These are phyloP conservation scores for Carassius carassius DNA, from an alignment of 2,113 vertebrate species.

Conservation along the genomic window DNA sequence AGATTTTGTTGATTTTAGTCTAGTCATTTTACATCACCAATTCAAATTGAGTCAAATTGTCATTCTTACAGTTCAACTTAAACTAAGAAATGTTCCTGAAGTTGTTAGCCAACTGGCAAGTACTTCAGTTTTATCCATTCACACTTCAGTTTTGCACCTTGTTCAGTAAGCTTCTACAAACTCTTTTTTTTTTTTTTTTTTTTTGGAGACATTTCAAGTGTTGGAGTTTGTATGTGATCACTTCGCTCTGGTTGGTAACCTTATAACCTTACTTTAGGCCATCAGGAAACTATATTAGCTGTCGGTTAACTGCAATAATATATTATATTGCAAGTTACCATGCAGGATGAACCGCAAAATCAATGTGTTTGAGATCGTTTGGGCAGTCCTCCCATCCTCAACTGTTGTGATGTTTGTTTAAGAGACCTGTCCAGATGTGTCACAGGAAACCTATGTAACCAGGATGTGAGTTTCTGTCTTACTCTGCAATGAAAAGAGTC, in stretches of 20 bases:
- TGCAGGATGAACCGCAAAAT: not conserved
- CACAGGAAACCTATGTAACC: not conserved
- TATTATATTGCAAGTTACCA: not conserved
- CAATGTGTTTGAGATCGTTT: not conserved
- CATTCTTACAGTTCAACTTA: not conserved
- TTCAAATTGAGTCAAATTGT: not conserved
- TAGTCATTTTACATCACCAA: not conserved
- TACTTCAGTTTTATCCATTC: not conserved
- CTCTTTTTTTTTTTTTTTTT: too few relatives aligned
- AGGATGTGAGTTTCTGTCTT: not conserved
- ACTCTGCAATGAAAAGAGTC: not conserved
- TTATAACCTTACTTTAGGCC: not conserved
- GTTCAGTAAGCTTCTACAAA: not conserved
- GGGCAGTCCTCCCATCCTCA: not conserved
- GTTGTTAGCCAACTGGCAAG: not conserved
- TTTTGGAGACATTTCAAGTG: not conserved
- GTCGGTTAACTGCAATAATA: not conserved
- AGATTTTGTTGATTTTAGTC: not conserved
- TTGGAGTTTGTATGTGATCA: not conserved
- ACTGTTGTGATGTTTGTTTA: not conserved
- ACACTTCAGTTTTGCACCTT: not conserved
- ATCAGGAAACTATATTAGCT: not conserved
- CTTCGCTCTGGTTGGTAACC: constrained; percentile 15
- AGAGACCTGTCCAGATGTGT: not conserved
- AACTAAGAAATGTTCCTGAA: not conserved